These are phyloP conservation scores for Melanotaenia duboulayi DNA, from an alignment of 2,113 vertebrate species.

Conservation along the genomic window DNA sequence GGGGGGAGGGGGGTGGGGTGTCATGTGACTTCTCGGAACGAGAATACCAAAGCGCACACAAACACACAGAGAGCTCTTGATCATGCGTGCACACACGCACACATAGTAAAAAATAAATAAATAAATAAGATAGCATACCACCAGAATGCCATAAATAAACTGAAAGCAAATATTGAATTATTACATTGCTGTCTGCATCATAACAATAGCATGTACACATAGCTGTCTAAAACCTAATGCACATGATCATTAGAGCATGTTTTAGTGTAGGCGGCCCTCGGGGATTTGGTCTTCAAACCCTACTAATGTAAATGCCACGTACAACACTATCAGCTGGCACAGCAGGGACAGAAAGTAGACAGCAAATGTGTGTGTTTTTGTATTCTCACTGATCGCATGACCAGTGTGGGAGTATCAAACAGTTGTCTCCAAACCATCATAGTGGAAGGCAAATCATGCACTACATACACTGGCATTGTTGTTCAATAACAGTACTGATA, in stretches of 20 bases:
- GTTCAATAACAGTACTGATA: constrained; percentile 56
- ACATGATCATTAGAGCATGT: constrained; percentile 17
- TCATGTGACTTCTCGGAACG: constrained; percentile 87
- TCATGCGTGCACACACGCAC: constrained; percentile 45
- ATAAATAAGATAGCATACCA: constrained; percentile 24
- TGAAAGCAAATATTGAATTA: constrained; percentile 2
- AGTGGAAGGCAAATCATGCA: constrained; percentile 38
- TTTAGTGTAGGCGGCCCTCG: constrained; percentile 24
- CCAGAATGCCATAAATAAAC: constrained; percentile 20
- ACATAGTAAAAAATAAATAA: constrained; percentile 25
- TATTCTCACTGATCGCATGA: constrained; percentile 23
- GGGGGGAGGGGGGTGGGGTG: constrained; percentile 33
- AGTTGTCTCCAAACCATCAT: constrained; percentile 53
- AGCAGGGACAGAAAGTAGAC: constrained; percentile 7
- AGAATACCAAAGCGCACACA: constrained; percentile 72
- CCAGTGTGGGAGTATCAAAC: constrained; percentile 72
- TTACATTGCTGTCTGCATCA: not conserved
- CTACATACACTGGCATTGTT: constrained; percentile 27
- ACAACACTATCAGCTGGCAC: constrained; percentile 31
- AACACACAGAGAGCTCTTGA: constrained; percentile 50
- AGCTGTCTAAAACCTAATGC: constrained; percentile 18
- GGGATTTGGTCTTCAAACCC: constrained; percentile 34
- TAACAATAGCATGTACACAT: not conserved
- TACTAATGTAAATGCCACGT: constrained; percentile 20
- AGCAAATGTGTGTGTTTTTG: constrained; percentile 16